Base-by-base conservation (phyloP, 2,888 invertebrate genomes). In the Parnassius mnemosyne region DNA sequence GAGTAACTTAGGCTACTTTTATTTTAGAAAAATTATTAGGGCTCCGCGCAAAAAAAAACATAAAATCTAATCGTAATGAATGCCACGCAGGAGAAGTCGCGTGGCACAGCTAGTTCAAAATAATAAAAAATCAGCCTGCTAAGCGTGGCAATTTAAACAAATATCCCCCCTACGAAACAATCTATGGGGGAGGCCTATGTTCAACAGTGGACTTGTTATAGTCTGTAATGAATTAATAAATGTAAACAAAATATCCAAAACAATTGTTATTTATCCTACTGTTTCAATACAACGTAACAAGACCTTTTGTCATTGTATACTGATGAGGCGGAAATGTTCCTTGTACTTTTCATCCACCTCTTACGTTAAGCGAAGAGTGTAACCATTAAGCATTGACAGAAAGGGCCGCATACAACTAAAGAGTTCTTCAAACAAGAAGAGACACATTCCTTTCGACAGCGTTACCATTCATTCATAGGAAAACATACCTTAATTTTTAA, bases 371-470 rank as follows among this genome's bases (percentile, higher is more conserved):
- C 52, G 60, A 20, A 55, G 56, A 56, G 56, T 60, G 60, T 63
- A 56, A 63, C 60, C 63, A 63, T 63, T 63, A 63, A 60, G 63
- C 63, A 63, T 63, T 63, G 63, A 63, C 60, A 53, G 46, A 60
- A 63, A 58, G 63, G 60, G 52, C 57, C 63, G 60, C 47, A 57
- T 63, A 59, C 59, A 52, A 52, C 58, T 55, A 56, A 63, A 53
- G 63, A 60, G 63, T 56, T 56, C 63, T 63, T 63, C 47, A 60
- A 60, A 60, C 52, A 53, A 46, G 52, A 63, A 63, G 52, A 63
- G 63, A 60, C 63, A 47, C 47, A 60, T 63, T 63, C 59, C 56
- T 63, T 63, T 60, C 42, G 60, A 55, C 57, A 53, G 53, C 54
- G 34, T 34, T 34, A 34, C 34, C 34, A 51, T 56, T 10, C 10